Conservation (phyloP, 2,797 vertebrate genomes). For the Callimico goeldii region DNA sequence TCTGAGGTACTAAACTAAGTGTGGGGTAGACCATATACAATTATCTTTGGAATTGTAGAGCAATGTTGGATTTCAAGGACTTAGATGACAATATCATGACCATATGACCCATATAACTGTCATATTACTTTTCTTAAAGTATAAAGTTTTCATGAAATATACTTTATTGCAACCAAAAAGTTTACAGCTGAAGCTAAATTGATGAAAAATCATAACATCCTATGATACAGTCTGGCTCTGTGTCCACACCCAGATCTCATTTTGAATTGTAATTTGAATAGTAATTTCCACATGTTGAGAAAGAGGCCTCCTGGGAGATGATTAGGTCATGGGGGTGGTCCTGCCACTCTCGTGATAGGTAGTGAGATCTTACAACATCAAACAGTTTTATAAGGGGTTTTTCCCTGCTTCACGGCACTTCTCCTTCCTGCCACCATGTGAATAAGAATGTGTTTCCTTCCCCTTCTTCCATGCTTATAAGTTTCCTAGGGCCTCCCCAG, state of each 20-base stretch:
- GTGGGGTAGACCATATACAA: constrained; percentile 44
- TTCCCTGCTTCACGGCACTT: background rate
- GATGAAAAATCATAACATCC: background rate
- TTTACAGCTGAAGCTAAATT: background rate
- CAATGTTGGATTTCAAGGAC: constrained; percentile 58
- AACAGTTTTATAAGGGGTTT: background rate
- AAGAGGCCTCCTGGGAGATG: background rate
- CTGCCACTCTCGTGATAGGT: background rate
- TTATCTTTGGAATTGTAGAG: constrained; percentile 62
- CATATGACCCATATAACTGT: constrained; percentile 48
- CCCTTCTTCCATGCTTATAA: background rate
- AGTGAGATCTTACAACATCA: background rate
- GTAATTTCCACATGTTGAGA: background rate
- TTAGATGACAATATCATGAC: constrained; percentile 56
- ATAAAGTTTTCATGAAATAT: constrained; percentile 44
- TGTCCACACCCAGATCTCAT: background rate
- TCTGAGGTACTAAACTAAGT: constrained; percentile 53
- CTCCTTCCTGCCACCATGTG: background rate
- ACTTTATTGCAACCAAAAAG: constrained; percentile 40
- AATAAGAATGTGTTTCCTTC: background rate
- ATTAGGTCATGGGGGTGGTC: background rate
- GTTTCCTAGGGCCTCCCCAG: background rate
- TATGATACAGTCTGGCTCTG: background rate
- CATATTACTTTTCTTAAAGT: constrained; percentile 38
- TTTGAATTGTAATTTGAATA: background rate